Conservation (phyloP, 2,888 invertebrate species). For the Penaeus monodon region DNA sequence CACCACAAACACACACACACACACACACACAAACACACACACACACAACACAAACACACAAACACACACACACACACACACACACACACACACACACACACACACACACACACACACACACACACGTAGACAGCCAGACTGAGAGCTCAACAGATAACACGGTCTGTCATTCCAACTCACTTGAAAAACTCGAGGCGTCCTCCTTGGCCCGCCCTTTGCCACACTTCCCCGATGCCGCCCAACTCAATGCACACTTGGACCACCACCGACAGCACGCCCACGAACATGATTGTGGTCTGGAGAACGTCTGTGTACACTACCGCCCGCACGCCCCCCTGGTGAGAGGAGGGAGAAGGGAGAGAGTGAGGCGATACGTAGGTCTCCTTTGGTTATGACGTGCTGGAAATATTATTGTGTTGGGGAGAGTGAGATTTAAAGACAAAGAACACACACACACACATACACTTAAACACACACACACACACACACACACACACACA, state of each 20-base stretch:
- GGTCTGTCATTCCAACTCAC: not conserved
- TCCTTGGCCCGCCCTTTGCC: constrained; percentile 78
- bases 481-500: no score
- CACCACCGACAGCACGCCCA: constrained; percentile 84
- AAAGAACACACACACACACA: not conserved
- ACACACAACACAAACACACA: no score
- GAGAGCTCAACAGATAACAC: not conserved
- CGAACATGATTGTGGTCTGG: constrained; percentile 87
- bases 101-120: no score
- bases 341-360: not conserved
- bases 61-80: no score
- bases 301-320: constrained; percentile 89
- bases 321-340: constrained; percentile 80
- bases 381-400: no score
- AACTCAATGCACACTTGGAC: constrained; percentile 82
- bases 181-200: constrained; percentile 75
- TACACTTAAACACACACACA: no score
- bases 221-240: constrained; percentile 80
- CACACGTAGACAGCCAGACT: no score
- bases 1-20: no score
- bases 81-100: no score
- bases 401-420: not conserved
- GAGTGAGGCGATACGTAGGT: no score
- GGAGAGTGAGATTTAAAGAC: not conserved
- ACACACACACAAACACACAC: no score